Conservation (phyloP, 2,888 invertebrate genomes). For the Stramonita haemastoma region DNA sequence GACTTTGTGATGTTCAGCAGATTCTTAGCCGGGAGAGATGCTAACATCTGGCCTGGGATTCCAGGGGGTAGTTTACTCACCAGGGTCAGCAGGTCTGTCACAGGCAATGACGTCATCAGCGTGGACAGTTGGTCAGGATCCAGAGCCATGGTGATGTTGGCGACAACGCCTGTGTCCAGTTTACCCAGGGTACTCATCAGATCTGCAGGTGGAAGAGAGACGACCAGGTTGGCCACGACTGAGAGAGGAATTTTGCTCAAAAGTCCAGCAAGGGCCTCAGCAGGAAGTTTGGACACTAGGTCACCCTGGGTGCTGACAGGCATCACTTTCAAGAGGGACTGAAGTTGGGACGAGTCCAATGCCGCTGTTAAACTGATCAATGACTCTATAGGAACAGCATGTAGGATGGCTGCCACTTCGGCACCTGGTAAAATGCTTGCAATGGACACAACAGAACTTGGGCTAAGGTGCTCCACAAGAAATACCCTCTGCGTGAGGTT, state of each 20-base stretch:
- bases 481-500: background rate
- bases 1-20: conserved; percentile 14
- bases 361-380: background rate
- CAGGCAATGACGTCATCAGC: background rate
- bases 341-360: background rate
- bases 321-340: background rate
- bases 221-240: background rate
- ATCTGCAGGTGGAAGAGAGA: background rate
- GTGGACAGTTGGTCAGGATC: background rate
- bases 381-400: background rate
- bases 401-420: background rate
- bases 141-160: background rate
- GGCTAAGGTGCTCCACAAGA: background rate
- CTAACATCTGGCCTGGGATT: conserved; percentile 7
- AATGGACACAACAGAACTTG: background rate
- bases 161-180: background rate
- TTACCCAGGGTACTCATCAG: background rate
- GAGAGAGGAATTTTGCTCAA: background rate
- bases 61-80: background rate
- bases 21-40: background rate
- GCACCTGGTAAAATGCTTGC: background rate
- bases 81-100: background rate
- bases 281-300: background rate
- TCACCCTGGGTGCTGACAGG: background rate
- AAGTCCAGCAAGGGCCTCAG: background rate